These are phyloP conservation scores for Rhingia rostrata DNA, from an alignment of 2,888 invertebrate genomes.

Conservation along the genomic window DNA sequence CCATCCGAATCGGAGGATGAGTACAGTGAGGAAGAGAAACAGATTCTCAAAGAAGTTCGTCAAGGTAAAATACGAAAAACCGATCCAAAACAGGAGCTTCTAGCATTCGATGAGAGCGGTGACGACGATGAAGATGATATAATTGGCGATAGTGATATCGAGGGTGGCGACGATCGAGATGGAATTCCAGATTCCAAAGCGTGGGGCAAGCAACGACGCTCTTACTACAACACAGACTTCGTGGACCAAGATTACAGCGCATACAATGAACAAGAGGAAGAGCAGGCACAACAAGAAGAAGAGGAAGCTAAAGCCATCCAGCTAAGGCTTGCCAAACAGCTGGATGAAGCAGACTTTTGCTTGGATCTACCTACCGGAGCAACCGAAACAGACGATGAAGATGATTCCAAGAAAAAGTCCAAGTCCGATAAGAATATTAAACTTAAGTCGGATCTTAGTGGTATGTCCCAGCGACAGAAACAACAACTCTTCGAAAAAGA, in stretches of 20 bases:
- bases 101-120: conserved; percentile 84
- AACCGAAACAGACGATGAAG: conserved; percentile 80
- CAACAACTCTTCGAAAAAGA: conserved; percentile 91
- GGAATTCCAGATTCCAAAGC: conserved; percentile 91
- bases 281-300: conserved; percentile 91
- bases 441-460: conserved; percentile 90
- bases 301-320: conserved; percentile 92
- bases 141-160: conserved; percentile 89
- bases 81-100: conserved; percentile 86
- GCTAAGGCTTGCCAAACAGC: conserved; percentile 88
- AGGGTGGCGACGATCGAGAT: conserved; percentile 88
- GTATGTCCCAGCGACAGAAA: conserved; percentile 90
- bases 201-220: conserved; percentile 92
- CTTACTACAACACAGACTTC: conserved; percentile 94
- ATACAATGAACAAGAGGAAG: conserved; percentile 85
- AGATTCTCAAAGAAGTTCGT: conserved; percentile 85
- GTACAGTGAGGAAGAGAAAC: conserved; percentile 87
- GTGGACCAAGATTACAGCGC: conserved; percentile 91
- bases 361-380: conserved; percentile 82
- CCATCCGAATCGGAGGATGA: conserved; percentile 89
- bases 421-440: conserved; percentile 77
- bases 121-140: conserved; percentile 83
- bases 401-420: conserved; percentile 69
- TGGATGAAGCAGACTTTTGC: conserved; percentile 90
- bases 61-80: conserved; percentile 83